A percentile compares a stretch with the other conserved stretches of the same genome.
phyloP scores from a whole-genome alignment of 64 coral and sea anemone species.

The Porites lutea region DNA sequence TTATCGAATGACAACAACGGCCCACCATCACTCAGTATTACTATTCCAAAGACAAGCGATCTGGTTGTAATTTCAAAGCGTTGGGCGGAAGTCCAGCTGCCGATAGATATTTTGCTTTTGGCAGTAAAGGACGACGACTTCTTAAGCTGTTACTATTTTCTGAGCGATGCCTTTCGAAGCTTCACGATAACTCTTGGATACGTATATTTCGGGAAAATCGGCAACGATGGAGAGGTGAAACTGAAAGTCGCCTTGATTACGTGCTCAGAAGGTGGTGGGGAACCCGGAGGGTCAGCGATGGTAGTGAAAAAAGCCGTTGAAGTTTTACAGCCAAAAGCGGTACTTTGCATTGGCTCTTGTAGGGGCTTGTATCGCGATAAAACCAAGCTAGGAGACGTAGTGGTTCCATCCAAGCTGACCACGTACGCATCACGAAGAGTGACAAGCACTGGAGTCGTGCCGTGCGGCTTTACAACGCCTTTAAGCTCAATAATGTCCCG shows the following conservation, averaged over 20 bases:
- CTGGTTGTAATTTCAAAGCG: background rate
- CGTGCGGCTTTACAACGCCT: background rate
- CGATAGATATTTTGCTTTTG: slow-evolving; percentile 5
- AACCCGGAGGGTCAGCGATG: background rate
- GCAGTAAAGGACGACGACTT: background rate
- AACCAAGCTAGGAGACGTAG: slow-evolving; percentile 45
- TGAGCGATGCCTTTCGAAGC: slow-evolving; percentile 6
- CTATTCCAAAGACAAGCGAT: background rate
- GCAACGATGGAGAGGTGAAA: background rate
- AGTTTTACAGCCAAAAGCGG: background rate
- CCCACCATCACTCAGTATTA: background rate
- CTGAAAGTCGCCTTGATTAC: slow-evolving; percentile 5
- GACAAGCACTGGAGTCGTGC: background rate
- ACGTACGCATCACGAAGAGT: slow-evolving; percentile 7
- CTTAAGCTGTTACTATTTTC: background rate
- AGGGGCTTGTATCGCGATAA: background rate
- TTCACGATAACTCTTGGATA: background rate
- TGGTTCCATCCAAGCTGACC: slow-evolving; percentile 10
- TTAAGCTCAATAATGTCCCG: background rate
- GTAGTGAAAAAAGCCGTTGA: background rate
- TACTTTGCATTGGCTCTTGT: slow-evolving; percentile 21
- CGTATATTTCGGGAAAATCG: slow-evolving; percentile 13
- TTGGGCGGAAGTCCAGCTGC: background rate
- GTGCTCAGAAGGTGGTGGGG: background rate
- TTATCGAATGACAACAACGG: background rate